These are phyloP conservation scores for Chrysoperla carnea DNA, from an alignment of 1,140 invertebrate genomes.

Conservation along the genomic window DNA sequence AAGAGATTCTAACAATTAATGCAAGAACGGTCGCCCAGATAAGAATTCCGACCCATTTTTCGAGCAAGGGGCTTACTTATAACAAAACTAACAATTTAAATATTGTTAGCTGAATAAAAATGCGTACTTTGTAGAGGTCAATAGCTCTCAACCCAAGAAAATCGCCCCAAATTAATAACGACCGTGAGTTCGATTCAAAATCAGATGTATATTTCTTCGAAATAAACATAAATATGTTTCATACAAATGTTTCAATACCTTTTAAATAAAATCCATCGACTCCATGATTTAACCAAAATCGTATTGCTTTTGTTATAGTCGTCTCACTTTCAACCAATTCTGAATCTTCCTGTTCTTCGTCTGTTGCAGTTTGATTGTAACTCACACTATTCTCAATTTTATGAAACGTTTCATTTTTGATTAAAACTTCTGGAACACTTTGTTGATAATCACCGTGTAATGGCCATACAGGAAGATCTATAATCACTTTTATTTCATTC, in stretches of 20 bases:
- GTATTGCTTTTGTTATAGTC: slow-evolving; percentile 32
- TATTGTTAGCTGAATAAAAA: no score
- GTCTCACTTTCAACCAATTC: slow-evolving; percentile 11
- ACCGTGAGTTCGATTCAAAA: no score
- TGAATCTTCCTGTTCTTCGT: slow-evolving; percentile 2
- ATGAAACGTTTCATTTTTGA: background rate
- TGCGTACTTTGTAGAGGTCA: no score
- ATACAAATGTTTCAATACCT: slow-evolving; percentile 31
- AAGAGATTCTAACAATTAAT: no score
- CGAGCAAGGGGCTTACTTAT: no score
- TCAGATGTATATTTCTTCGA: no score
- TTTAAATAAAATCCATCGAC: slow-evolving; percentile 72
- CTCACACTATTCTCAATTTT: background rate
- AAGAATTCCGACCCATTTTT: no score
- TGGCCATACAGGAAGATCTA: slow-evolving; percentile 55
- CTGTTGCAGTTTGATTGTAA: background rate
- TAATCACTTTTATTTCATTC: slow-evolving; percentile 47
- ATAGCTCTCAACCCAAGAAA: no score
- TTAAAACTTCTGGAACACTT: background rate
- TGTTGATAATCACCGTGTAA: slow-evolving; percentile 11
- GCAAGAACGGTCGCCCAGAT: no score
- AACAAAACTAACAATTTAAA: no score
- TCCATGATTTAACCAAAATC: slow-evolving; percentile 41
- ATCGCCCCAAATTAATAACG: no score
- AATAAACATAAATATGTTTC: no score